Evolutionary conservation across 2,113 vertebrate genomes (phyloP).

Genomic region (Callipepla squamata): DNA sequence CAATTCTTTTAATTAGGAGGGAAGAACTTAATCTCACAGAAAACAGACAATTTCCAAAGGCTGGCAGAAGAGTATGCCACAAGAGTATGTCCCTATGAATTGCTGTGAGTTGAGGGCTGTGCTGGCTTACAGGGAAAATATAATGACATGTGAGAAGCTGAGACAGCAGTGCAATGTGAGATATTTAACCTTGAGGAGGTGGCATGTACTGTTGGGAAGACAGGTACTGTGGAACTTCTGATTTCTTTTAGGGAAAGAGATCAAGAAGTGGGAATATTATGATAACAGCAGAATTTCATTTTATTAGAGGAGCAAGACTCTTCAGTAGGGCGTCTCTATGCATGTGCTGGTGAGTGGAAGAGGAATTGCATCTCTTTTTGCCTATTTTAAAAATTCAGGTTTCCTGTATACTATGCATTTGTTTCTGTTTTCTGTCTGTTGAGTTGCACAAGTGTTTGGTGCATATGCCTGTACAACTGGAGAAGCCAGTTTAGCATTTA

Average conservation of each 20-base stretch:
- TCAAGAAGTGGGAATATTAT: not conserved
- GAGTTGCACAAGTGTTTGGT: not conserved
- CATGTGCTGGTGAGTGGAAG: not conserved
- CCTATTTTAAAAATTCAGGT: not conserved
- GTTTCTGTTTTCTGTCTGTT: not conserved
- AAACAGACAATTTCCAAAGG: slow-evolving; percentile 58
- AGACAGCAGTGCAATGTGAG: not conserved
- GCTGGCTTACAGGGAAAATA: slow-evolving; percentile 3
- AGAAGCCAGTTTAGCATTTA: not conserved
- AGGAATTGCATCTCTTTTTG: not conserved
- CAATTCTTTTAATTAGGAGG: slow-evolving; percentile 61
- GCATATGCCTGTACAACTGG: not conserved
- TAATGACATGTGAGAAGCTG: not conserved
- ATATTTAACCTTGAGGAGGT: slow-evolving; percentile 35
- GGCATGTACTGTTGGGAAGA: not conserved
- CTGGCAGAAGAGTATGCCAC: slow-evolving; percentile 19
- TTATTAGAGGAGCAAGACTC: not conserved
- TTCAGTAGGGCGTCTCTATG: not conserved
- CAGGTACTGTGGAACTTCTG: not conserved
- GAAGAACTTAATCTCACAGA: slow-evolving; percentile 58
- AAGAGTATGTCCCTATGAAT: slow-evolving; percentile 12
- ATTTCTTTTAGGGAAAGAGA: not conserved
- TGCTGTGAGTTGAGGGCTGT: not conserved
- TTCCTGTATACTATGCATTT: not conserved
- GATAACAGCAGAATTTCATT: slow-evolving; percentile 7